phyloP scores from a whole-genome alignment of 1,140 invertebrate species.

The Parasteatoda tepidariorum region DNA sequence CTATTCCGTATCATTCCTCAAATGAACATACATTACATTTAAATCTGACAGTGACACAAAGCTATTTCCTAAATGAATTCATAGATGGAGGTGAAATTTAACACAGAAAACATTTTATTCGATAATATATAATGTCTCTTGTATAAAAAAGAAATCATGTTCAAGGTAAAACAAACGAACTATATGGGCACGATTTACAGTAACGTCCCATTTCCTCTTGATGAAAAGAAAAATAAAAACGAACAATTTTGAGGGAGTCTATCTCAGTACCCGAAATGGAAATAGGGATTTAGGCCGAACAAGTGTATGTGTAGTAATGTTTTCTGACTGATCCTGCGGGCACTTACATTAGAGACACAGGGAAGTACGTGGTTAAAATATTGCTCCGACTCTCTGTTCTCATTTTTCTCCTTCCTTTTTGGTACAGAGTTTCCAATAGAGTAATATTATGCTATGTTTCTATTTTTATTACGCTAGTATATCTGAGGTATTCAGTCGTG shows the following conservation, averaged over 20 bases:
- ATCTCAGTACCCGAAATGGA: neutral
- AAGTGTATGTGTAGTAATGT: slow-evolving; percentile 39
- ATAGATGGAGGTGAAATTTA: too few species aligned
- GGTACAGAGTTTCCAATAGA: neutral
- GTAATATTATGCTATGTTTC: slow-evolving; percentile 27
- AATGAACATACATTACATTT: too few species aligned
- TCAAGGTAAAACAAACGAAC: too few species aligned
- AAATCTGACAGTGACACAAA: too few species aligned
- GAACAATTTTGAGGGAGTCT: neutral
- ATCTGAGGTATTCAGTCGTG: slow-evolving; percentile 46
- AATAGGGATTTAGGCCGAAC: slow-evolving; percentile 3
- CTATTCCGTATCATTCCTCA: too few species aligned
- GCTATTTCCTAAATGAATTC: too few species aligned
- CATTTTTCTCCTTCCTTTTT: slow-evolving; percentile 8
- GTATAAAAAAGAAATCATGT: too few species aligned
- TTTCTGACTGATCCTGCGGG: slow-evolving; percentile 14
- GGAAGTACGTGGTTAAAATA: slow-evolving; percentile 33
- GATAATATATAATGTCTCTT: too few species aligned
- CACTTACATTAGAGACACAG: slow-evolving; percentile 18
- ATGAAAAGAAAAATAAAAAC: neutral
- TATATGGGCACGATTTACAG: too few species aligned
- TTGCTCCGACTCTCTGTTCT: slow-evolving; percentile 38
- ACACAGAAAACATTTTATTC: too few species aligned
- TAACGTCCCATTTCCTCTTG: neutral
- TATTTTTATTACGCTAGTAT: too few species aligned